Evolutionary conservation across 2,113 vertebrate genomes (phyloP), one percentile per base, ranked within the genome.

Genomic region (Gobiocypris rarus): DNA sequence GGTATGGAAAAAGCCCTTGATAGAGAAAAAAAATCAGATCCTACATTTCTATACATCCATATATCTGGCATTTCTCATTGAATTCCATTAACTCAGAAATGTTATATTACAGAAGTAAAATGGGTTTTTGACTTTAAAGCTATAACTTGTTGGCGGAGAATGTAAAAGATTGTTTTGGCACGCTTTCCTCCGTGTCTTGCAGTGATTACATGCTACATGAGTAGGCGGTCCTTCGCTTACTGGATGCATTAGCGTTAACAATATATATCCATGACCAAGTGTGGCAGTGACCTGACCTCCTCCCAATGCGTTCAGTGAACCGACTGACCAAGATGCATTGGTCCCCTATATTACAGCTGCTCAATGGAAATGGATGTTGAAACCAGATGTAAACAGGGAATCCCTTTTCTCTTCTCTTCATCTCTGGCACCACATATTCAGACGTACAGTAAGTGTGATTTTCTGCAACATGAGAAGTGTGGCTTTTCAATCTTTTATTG

Each of bases 191-290:
- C 9, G 19, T 41, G 65, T 69, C 34, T 65, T 31, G 26, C 14
- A 65, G 15, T 31, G 61, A 65, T 65, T 69, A 41, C 28, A 34
- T 67, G 63, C 9, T 38, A 67, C 67, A 70, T 70, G 67, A 41
- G 67, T 70, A 70, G 34, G 67, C 34, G 67, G 34, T 41, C 67
- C 19, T 70, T 70, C 4, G 1, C 67, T 70, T 34, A 70, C 65
- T 22, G 65, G 17, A 69, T 69, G 34, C 34, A 69, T 69, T 22
- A 10, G 17, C 19, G 17, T 69, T 69, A 41, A 69, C 17, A 11
- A 17, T 70, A 22, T 22, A 38, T 41, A 41, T 41, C 34, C 9
- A 41, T 70, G 28, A 19, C 31, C 28, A 34, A 1, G 6, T 34
- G 28, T 28, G 28, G 31, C 28, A 1, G 63, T 7, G 7, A 67